These are phyloP conservation scores for Odobenus rosmarus DNA, from an alignment of 2,113 vertebrate genomes.

Conservation along the genomic window DNA sequence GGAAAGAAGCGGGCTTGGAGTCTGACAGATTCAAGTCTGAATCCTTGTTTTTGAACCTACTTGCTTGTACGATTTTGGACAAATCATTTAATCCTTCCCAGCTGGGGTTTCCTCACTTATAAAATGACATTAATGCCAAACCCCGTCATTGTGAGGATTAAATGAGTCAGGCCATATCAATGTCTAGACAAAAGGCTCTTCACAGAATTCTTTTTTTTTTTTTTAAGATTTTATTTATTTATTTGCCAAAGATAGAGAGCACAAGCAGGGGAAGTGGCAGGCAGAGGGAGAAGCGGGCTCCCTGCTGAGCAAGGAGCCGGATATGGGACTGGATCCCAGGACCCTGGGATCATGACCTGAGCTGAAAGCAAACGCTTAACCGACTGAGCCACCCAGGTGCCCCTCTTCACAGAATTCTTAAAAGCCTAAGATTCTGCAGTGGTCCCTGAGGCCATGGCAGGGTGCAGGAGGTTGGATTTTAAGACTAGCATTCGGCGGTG, in stretches of 20 bases:
- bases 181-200: background rate
- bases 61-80: background rate
- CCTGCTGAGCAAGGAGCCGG: background rate
- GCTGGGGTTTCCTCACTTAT: background rate
- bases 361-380: background rate
- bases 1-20: background rate
- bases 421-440: background rate
- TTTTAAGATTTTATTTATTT: background rate
- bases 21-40: background rate
- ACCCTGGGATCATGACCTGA: background rate
- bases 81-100: background rate
- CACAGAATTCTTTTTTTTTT: background rate
- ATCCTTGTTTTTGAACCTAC: background rate
- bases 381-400: background rate
- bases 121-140: conserved; percentile 5
- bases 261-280: background rate
- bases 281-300: background rate
- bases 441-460: too few relatives aligned
- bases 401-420: background rate
- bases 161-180: background rate
- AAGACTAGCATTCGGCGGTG: background rate
- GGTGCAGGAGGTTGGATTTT: background rate
- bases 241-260: background rate
- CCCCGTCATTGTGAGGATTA: background rate
- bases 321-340: background rate